Percentiles rank a stretch among this genome's conserved stretches.
Evolutionary conservation across 2,113 vertebrate species (phyloP).

Genomic region (Cranoglanis bouderius): DNA sequence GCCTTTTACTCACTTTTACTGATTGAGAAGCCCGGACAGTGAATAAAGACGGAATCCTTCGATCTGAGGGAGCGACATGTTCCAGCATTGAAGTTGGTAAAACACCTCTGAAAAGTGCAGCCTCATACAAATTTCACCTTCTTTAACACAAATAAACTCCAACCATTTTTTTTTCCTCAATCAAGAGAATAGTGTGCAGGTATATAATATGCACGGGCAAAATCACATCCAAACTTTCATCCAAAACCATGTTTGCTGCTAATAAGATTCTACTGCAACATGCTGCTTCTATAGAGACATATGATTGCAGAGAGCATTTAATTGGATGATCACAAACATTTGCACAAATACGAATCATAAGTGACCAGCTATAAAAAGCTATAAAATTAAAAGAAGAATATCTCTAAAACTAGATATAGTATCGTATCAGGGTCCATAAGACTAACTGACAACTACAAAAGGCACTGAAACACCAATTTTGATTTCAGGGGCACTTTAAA

Average conservation of each 20-base stretch:
- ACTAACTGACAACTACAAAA: background rate
- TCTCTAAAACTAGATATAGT: background rate
- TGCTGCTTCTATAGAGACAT: background rate
- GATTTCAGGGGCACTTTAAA: background rate
- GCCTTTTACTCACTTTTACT: background rate
- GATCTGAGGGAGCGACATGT: background rate
- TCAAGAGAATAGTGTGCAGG: background rate
- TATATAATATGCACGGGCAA: background rate
- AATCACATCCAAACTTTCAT: background rate
- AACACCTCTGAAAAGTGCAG: background rate
- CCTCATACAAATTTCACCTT: background rate
- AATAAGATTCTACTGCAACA: background rate
- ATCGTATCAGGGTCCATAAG: background rate
- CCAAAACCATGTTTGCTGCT: background rate
- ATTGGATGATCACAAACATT: background rate
- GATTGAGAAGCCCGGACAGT: background rate
- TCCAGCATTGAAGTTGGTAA: background rate
- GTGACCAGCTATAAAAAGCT: background rate
- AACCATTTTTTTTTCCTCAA: background rate
- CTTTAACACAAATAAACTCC: background rate
- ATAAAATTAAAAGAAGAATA: background rate
- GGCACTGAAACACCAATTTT: background rate
- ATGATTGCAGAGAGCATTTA: background rate
- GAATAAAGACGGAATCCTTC: background rate
- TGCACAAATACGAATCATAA: background rate